A percentile compares a stretch with the other conserved stretches of the same genome.
phyloP scores from a whole-genome alignment of 92 coral and sea anemone genomes.

The Phymanthus crucifer region DNA sequence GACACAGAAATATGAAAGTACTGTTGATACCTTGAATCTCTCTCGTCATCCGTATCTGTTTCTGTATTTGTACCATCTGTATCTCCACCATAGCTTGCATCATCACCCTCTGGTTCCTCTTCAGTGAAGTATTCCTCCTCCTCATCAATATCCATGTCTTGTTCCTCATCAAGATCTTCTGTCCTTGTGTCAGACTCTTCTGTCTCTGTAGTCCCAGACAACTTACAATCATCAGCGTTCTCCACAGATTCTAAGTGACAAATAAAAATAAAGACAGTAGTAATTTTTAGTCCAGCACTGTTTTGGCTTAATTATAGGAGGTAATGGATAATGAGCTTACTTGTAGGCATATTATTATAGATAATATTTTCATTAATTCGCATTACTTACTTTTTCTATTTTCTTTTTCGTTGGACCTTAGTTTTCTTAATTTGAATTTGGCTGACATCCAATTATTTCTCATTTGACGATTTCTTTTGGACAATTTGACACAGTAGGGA shows the following conservation, averaged over 20 bases:
- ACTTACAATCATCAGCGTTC: background rate
- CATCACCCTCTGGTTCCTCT: constrained; percentile 6
- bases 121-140: constrained; percentile 3
- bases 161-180: background rate
- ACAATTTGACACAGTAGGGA: background rate
- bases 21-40: constrained; percentile 6
- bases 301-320: no score
- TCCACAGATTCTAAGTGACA: background rate
- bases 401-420: background rate
- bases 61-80: background rate
- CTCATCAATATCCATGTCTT: background rate
- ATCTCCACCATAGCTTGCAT: background rate
- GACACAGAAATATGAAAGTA: background rate
- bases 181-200: background rate
- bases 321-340: no score
- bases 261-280: background rate
- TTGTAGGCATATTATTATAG: background rate
- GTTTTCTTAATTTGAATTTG: constrained; percentile 4
- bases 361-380: background rate
- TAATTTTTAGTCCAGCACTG: no score
- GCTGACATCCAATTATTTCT: constrained; percentile 2
- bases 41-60: constrained; percentile 5
- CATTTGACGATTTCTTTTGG: background rate
- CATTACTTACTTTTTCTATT: background rate
- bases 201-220: background rate